phyloP scores from a whole-genome alignment of 2,113 vertebrate species.

The Bujurquina vittata region DNA sequence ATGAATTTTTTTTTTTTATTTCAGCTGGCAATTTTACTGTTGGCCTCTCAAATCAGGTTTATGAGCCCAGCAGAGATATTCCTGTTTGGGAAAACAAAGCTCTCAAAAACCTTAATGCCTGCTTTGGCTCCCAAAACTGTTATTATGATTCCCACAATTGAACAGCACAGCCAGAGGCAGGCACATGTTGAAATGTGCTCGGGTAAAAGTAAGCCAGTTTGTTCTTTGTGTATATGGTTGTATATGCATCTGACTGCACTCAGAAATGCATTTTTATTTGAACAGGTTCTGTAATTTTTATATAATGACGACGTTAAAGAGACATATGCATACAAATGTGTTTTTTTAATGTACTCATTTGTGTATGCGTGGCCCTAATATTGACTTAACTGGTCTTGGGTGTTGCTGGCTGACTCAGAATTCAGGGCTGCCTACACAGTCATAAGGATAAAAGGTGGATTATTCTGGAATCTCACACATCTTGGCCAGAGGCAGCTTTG shows the following conservation, averaged over 20 bases:
- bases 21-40: slow-evolving; percentile 61
- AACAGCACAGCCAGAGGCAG: slow-evolving; percentile 54
- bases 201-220: slow-evolving; percentile 25
- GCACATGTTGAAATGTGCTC: slow-evolving; percentile 55
- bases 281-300: not conserved
- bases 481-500: slow-evolving; percentile 48
- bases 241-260: not conserved
- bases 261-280: not conserved
- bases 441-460: slow-evolving; percentile 43
- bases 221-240: slow-evolving; percentile 18
- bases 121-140: slow-evolving; percentile 64
- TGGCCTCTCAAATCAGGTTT: slow-evolving; percentile 68
- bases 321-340: not conserved
- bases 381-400: slow-evolving; percentile 32
- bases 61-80: slow-evolving; percentile 62
- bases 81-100: slow-evolving; percentile 70
- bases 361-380: not conserved
- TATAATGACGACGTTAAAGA: not conserved
- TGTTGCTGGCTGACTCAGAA: slow-evolving; percentile 20
- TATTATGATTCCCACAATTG: slow-evolving; percentile 61
- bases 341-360: not conserved
- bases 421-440: slow-evolving; percentile 16
- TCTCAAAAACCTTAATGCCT: slow-evolving; percentile 61
- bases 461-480: slow-evolving; percentile 55
- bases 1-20: slow-evolving; percentile 65